Evolutionary conservation across 2,888 invertebrate genomes (phyloP).

Genomic region (Griposia aprilina): DNA sequence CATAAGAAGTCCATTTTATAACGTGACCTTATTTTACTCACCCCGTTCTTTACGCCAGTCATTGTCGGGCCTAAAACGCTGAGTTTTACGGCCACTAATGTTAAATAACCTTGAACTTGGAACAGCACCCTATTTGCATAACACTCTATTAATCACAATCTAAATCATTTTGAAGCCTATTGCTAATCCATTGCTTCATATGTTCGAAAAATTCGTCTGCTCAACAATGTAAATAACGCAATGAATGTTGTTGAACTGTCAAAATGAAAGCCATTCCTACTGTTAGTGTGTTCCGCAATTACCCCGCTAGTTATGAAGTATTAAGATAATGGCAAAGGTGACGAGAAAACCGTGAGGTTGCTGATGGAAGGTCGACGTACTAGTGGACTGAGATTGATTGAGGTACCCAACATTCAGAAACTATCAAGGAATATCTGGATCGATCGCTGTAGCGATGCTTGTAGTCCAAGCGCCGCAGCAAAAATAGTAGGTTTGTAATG

Average conservation of each 20-base stretch:
- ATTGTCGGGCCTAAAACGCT: slow-evolving; percentile 49
- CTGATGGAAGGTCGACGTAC: not conserved
- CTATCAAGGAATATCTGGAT: not conserved
- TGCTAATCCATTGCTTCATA: no score
- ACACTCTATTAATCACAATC: no score
- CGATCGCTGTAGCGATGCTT: not conserved
- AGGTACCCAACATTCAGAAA: not conserved
- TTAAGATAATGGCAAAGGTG: not conserved
- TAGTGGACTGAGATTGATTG: not conserved
- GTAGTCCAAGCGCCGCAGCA: no score
- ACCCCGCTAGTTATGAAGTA: slow-evolving; percentile 15
- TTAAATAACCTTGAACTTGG: slow-evolving; percentile 66
- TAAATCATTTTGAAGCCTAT: no score
- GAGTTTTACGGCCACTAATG: slow-evolving; percentile 56
- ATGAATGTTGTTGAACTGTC: no score
- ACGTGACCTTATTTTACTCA: slow-evolving; percentile 53
- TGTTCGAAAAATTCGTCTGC: no score
- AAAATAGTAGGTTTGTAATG: no score
- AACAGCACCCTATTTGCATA: not conserved
- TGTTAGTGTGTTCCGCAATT: no score
- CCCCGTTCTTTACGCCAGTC: slow-evolving; percentile 45
- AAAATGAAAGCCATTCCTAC: no score
- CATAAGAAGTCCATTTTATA: slow-evolving; percentile 18
- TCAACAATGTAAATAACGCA: no score
- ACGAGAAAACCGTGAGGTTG: not conserved